Evolutionary conservation across 2,113 vertebrate genomes (phyloP), one percentile per base, ranked within the genome.

Genomic region (Notarius quadriscutis): DNA sequence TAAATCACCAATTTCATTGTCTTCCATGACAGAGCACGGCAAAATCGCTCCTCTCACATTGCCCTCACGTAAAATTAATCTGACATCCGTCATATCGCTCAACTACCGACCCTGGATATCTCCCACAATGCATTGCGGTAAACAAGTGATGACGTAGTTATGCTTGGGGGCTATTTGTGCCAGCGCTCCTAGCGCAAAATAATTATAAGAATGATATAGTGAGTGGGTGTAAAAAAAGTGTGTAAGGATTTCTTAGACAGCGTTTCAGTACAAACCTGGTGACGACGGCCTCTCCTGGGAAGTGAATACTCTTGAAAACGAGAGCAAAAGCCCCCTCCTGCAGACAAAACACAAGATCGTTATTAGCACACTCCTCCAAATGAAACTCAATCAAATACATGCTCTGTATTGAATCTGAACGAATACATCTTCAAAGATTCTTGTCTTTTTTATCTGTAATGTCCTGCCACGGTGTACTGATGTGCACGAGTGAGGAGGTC

Each of bases 241-340:
- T 50, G 17, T 6, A 69, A 74, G 87, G 65, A 75, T 53, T 82
- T 89, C 67, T 87, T n/a, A 51, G 71, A 62, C 84, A 90, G 62
- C 57, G n/a, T 81, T 75, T 50, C 53, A 6, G 17, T 87, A 93
- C 96, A 93, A 90, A 99, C 98, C 98, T 97, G 88, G 98, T 97
- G 89, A 95, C 95, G 89, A 99, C 95, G 0, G 97, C 98, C 94
- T 98, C 97, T 91, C 95, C 96, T 2, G 97, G 98, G 90, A 96
- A 99, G 92, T 97, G 97, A 79, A 96, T 94, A 84, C 98, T 99
- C 95, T 99, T 99, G 93, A 99, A 98, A 91, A 99, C 97, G 90
- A 99, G 88, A 0, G 98, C 97, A 74, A 98, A 99, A 72, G 98
- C 96, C 0, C 98, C 98, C 93, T 99, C 98, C 98, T 99, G 55